Conservation (phyloP, 2,113 vertebrate species). For the Ctenomys sociabilis region DNA sequence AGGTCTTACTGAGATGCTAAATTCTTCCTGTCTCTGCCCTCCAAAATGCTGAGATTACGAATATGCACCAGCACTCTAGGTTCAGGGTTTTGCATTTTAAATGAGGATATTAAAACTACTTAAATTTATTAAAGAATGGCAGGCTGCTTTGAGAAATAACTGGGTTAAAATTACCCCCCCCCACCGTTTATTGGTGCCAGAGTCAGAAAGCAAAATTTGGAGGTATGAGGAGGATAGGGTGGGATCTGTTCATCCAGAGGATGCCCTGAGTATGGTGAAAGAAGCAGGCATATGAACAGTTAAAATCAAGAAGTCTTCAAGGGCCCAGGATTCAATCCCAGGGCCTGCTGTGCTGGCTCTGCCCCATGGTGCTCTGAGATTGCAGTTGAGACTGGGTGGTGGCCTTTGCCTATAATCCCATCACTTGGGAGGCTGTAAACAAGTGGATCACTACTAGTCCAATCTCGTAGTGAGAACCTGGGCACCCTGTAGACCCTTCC, state of each 20-base stretch:
- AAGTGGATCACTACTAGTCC: no score
- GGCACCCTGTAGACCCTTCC: no score
- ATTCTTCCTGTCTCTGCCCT: background rate
- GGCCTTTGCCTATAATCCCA: no score
- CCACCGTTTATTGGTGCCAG: background rate
- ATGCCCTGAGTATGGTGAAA: background rate
- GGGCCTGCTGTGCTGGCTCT: no score
- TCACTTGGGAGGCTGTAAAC: no score
- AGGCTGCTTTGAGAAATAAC: constrained; percentile 30
- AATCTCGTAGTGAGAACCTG: no score
- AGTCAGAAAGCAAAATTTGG: background rate
- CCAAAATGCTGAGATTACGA: background rate
- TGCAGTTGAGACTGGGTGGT: no score
- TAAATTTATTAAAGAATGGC: constrained; percentile 22
- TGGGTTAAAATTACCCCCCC: background rate
- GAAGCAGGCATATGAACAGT: background rate
- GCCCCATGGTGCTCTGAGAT: no score
- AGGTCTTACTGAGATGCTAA: background rate
- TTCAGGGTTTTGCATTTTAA: background rate
- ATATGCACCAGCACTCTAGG: background rate
- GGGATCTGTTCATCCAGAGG: background rate
- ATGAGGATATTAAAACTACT: background rate
- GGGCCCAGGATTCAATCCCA: background rate
- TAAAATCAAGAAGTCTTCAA: background rate
- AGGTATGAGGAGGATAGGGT: background rate